Percentiles rank a stretch among this genome's conserved stretches.
phyloP scores from a whole-genome alignment of 1,140 invertebrate genomes.

The Halesus radiatus region DNA sequence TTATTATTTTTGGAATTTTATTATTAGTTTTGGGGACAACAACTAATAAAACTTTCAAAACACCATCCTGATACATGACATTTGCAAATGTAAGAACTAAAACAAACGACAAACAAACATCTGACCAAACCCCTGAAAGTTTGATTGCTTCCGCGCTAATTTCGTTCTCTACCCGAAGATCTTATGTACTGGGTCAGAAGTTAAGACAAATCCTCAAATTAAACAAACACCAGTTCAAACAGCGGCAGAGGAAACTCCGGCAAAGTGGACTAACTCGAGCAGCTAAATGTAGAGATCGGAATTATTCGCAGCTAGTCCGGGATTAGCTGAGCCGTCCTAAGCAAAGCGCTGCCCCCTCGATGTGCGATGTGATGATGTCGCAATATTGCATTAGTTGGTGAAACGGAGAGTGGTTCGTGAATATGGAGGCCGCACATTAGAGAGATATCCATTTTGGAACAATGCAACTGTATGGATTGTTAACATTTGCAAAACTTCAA shows the following conservation, averaged over 20 bases:
- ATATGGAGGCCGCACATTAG: too few relatives aligned
- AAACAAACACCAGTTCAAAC: slow-evolving; percentile 21
- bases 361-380: not conserved
- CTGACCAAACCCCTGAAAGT: not conserved
- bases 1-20: too few relatives aligned
- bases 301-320: slow-evolving; percentile 12
- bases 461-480: too few relatives aligned
- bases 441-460: too few relatives aligned
- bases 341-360: not conserved
- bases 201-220: slow-evolving; percentile 29
- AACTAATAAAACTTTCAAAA: too few relatives aligned
- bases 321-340: slow-evolving; percentile 6
- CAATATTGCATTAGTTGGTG: not conserved
- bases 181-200: slow-evolving; percentile 4
- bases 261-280: not conserved
- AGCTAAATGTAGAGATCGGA: not conserved
- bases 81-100: too few relatives aligned
- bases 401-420: too few relatives aligned
- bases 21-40: too few relatives aligned
- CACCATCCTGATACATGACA: too few relatives aligned
- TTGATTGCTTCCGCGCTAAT: not conserved
- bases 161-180: not conserved
- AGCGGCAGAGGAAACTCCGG: not conserved
- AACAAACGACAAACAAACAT: too few relatives aligned
- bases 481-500: too few relatives aligned